phyloP scores from a whole-genome alignment of 2,797 vertebrate species.

The Sebastes vulpes region DNA sequence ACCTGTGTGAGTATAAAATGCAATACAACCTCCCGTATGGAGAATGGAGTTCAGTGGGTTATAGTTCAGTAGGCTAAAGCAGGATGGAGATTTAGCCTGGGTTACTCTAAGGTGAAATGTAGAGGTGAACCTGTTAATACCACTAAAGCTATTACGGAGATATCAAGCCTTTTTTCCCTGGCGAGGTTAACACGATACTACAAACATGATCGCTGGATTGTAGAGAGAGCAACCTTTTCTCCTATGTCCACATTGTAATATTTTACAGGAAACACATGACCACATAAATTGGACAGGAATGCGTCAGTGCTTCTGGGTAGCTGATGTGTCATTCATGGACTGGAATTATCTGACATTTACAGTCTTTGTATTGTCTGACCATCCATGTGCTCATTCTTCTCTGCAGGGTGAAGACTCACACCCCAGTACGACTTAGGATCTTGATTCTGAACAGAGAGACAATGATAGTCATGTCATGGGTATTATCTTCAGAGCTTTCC shows the following conservation, averaged over 20 bases:
- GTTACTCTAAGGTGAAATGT: slow-evolving; percentile 39
- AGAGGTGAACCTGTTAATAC: slow-evolving; percentile 48
- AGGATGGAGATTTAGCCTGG: slow-evolving; percentile 18
- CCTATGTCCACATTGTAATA: not conserved
- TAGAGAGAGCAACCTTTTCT: not conserved
- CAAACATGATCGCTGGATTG: not conserved
- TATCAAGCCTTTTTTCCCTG: slow-evolving; percentile 18
- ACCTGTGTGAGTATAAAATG: not conserved
- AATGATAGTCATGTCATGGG: not conserved
- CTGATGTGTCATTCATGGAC: not conserved
- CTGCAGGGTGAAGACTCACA: not conserved
- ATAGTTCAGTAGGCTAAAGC: slow-evolving; percentile 39
- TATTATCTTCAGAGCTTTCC: not conserved
- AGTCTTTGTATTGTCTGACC: not conserved
- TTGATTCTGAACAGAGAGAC: not conserved
- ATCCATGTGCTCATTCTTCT: not conserved
- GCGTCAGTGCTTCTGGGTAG: not conserved
- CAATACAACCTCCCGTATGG: not conserved
- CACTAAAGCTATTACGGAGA: slow-evolving; percentile 51
- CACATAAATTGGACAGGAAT: not conserved
- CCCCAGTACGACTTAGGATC: not conserved
- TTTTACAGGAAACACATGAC: not conserved
- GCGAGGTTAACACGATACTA: slow-evolving; percentile 30
- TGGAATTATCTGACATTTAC: not conserved
- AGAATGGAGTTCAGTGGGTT: slow-evolving; percentile 1